Conservation (phyloP, 2,113 vertebrate genomes). For the Cheirogaleus medius region DNA sequence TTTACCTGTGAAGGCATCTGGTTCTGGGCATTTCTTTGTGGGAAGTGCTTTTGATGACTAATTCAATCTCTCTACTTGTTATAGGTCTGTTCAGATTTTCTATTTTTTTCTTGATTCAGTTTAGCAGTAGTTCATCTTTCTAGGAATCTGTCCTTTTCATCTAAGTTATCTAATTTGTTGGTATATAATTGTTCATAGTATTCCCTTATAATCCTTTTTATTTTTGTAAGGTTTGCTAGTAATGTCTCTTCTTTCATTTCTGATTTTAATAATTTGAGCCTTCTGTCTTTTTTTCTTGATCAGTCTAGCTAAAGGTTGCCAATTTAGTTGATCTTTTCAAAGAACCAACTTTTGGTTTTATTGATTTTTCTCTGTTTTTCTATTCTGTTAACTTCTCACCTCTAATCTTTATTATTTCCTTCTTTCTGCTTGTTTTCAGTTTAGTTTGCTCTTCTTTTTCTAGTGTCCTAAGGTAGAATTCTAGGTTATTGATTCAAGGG, state of each 20-base stretch:
- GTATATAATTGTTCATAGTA: neutral
- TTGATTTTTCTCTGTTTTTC: neutral
- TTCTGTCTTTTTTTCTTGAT: neutral
- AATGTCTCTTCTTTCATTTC: neutral
- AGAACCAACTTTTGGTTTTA: neutral
- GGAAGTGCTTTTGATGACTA: neutral
- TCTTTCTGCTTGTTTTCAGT: conserved; percentile 1
- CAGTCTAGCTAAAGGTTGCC: neutral
- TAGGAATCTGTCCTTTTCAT: neutral
- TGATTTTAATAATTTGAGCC: neutral
- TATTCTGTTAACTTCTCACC: neutral
- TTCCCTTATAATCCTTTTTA: neutral
- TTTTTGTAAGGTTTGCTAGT: neutral
- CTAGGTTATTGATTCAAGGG: conserved; percentile 23
- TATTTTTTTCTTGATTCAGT: neutral
- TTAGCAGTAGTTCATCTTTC: neutral
- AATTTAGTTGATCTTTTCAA: conserved; percentile 7
- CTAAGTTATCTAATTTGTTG: neutral
- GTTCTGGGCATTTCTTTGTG: neutral
- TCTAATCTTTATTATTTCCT: conserved; percentile 5
- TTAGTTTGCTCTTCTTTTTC: conserved; percentile 34
- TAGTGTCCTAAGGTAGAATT: neutral
- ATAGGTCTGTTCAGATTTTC: neutral
- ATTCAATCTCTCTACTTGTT: neutral
- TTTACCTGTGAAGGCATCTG: neutral